These are phyloP conservation scores for Acanthornis magna DNA, from an alignment of 2,797 vertebrate species.

Conservation along the genomic window DNA sequence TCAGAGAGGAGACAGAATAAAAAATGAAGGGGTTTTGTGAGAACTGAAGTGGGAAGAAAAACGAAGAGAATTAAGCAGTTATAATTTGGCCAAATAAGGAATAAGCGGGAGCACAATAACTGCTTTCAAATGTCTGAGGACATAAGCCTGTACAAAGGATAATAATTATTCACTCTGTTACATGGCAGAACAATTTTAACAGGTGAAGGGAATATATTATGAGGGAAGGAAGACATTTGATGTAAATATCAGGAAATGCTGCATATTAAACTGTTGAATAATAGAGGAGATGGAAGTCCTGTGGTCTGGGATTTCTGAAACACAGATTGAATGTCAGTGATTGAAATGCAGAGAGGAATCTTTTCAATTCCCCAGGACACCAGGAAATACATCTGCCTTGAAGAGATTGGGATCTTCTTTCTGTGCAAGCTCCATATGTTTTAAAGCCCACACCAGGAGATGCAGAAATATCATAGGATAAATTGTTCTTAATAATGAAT, in stretches of 20 bases:
- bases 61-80: neutral
- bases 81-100: neutral
- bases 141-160: neutral
- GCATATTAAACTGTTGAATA: constrained; percentile 4
- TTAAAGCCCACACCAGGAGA: neutral
- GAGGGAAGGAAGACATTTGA: neutral
- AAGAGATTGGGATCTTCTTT: neutral
- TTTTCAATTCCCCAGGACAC: neutral
- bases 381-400: neutral
- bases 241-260: constrained; percentile 27
- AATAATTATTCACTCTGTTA: neutral
- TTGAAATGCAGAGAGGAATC: neutral
- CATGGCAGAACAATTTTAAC: neutral
- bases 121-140: neutral
- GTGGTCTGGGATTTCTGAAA: neutral
- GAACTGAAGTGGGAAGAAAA: neutral
- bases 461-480: constrained; percentile 22
- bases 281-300: neutral
- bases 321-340: neutral
- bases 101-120: neutral
- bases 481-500: constrained; percentile 17
- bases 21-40: neutral
- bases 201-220: neutral
- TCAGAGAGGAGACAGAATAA: neutral
- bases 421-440: neutral